A percentile compares a stretch with the other conserved stretches of the same genome.
Conservation (phyloP, 2,888 invertebrate species). For the Dasysyrphus tricinctus region DNA sequence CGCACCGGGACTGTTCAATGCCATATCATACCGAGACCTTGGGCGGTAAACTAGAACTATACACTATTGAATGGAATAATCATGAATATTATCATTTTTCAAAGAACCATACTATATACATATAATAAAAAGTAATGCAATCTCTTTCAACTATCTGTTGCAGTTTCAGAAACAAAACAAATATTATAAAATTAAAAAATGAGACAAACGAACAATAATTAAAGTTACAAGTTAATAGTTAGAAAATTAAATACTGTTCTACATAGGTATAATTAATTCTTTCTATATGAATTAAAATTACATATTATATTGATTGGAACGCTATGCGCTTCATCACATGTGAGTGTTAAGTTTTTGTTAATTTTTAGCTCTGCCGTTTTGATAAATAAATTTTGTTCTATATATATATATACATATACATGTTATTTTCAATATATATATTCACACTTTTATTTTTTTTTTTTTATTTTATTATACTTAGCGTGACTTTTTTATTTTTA, state of each 20-base stretch:
- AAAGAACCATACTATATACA: no score
- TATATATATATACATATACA: conserved; percentile 8
- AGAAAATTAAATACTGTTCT: conserved; percentile 18
- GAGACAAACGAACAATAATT: not conserved
- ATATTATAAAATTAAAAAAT: not conserved
- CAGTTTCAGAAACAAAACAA: not conserved
- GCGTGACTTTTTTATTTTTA: not conserved
- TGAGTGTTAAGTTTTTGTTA: conserved; percentile 45
- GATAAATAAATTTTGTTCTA: conserved; percentile 23
- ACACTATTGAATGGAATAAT: not conserved
- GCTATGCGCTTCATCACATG: conserved; percentile 71
- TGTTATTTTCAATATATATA: conserved; percentile 1
- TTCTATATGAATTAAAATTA: conserved; percentile 46
- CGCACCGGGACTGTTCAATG: no score
- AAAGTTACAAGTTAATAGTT: not conserved
- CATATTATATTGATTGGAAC: conserved; percentile 56
- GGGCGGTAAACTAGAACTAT: no score
- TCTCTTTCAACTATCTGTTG: not conserved
- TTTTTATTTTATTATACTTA: not conserved
- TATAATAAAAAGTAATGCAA: not conserved
- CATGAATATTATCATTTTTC: not conserved
- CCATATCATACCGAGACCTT: no score
- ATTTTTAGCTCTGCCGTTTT: conserved; percentile 12
- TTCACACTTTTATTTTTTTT: not conserved
- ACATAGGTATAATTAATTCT: not conserved